Evolutionary conservation across 2,113 vertebrate species (phyloP).

Genomic region (Protobothrops mucrosquamatus): DNA sequence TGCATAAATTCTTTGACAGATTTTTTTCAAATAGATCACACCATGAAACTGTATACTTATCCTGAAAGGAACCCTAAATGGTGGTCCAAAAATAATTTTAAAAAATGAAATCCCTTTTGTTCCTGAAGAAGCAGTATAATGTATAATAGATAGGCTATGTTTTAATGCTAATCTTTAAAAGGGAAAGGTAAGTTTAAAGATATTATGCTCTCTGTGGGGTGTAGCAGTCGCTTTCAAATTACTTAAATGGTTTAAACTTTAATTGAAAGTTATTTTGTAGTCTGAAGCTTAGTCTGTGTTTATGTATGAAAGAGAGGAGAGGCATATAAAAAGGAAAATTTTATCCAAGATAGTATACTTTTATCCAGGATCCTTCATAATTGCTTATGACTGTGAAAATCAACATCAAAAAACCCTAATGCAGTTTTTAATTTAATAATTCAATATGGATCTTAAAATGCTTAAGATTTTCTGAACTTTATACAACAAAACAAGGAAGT

Average conservation of each 20-base stretch:
- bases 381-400: background rate
- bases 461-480: background rate
- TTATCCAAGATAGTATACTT: background rate
- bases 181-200: constrained; percentile 8
- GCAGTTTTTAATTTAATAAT: background rate
- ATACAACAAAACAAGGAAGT: background rate
- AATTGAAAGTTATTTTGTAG: background rate
- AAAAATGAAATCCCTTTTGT: background rate
- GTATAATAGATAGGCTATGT: background rate
- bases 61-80: constrained; percentile 7
- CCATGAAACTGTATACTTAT: background rate
- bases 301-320: background rate
- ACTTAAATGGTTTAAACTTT: constrained; percentile 16
- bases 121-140: constrained; percentile 7
- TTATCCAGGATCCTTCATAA: background rate
- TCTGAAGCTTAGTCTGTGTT: background rate
- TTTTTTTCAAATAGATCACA: constrained; percentile 15
- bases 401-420: background rate
- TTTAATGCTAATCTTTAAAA: constrained; percentile 5
- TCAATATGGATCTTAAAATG: fast-evolving
- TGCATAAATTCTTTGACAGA: constrained; percentile 9
- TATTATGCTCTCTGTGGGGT: background rate
- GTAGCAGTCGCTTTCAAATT: constrained; percentile 5
- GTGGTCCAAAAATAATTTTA: background rate
- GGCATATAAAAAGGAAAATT: constrained; percentile 10